A percentile compares a stretch with the other conserved stretches of the same genome.
Evolutionary conservation across 2,113 vertebrate species (phyloP).

Genomic region (Sisor rabdophorus): DNA sequence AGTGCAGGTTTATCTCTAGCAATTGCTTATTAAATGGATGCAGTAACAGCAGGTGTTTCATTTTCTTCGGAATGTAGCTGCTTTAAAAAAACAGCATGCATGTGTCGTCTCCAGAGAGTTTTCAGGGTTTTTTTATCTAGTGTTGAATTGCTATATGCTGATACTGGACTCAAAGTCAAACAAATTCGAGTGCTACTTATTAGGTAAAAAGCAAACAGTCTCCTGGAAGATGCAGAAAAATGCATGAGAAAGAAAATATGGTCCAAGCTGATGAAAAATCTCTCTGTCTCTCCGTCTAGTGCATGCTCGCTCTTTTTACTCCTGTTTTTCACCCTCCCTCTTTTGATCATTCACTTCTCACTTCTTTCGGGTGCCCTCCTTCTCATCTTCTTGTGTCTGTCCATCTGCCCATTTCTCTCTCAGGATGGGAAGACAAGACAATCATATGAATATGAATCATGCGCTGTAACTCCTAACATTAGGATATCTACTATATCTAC

Average conservation of each 20-base stretch:
- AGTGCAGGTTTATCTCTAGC: slow-evolving; percentile 19
- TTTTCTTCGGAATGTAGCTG: slow-evolving; percentile 21
- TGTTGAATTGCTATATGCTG: slow-evolving; percentile 21
- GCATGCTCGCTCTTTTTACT: not conserved
- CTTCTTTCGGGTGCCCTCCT: slow-evolving; percentile 24
- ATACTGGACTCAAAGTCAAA: slow-evolving; percentile 30
- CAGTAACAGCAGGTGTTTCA: slow-evolving; percentile 1
- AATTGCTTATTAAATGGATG: slow-evolving; percentile 13
- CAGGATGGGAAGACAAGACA: slow-evolving; percentile 58
- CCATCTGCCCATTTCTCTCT: slow-evolving; percentile 38
- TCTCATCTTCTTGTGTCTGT: slow-evolving; percentile 35
- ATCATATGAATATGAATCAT: slow-evolving; percentile 58
- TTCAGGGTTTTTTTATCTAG: slow-evolving; percentile 17
- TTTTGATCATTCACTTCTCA: slow-evolving; percentile 19
- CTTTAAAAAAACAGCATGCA: slow-evolving; percentile 25
- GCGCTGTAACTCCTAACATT: slow-evolving; percentile 57
- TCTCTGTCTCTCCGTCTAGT: slow-evolving; percentile 14
- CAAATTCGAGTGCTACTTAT: slow-evolving; percentile 31
- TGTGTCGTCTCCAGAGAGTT: slow-evolving; percentile 40
- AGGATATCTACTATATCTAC: slow-evolving; percentile 63
- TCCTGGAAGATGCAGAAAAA: not conserved
- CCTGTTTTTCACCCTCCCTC: slow-evolving; percentile 7
- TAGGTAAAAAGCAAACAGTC: slow-evolving; percentile 31
- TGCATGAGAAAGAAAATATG: slow-evolving; percentile 15
- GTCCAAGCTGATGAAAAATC: slow-evolving; percentile 44